Evolutionary conservation across 2,113 vertebrate genomes (phyloP), one percentile per base, ranked within the genome.

Genomic region (Dryoscopus gambensis): DNA sequence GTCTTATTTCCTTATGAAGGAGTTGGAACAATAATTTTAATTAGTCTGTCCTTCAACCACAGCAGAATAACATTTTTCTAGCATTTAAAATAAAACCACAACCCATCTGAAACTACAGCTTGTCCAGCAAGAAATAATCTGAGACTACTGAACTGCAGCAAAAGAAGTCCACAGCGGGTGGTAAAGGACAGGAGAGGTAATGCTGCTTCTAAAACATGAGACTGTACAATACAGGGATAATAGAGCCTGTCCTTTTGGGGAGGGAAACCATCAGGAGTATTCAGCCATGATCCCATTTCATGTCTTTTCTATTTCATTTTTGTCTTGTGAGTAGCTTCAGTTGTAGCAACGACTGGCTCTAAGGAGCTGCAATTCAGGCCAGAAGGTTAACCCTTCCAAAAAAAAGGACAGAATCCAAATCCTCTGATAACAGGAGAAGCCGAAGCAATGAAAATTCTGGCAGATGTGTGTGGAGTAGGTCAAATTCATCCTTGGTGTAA

Each of bases 51-150:
- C 37, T 87, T 87, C 81, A 91, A 15, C 50, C 50, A 60, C 79
- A 93, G 59, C 42, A 90, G 59, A 96, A 85, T 85, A 96, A 94
- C 39, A 77, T 77, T 95, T 93, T 93, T 55, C 23, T 63, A 89
- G 24, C 11, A 30, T 67, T 93, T 30, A 64, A 87, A 89, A 86
- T 62, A 63, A 53, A 57, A 28, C 10, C 77, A 63, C 37, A 84
- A 7, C 37, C 11, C 42, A 52, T 80, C 71, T 92, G 78, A 86
- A 85, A 59, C 92, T 90, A 90, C 78, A 19, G 12, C 11, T 74
- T 59, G 30, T 49, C 60, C 90, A 95, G 39, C 47, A 92, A 90
- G 49, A 93, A 93, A 94, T 56, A 60, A 88, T 47, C 59, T 90
- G 75, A 91, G n/a, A 56, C 28, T 86, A 63, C 33, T 78, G 56